A percentile compares a stretch with the other conserved stretches of the same genome.
Evolutionary conservation across 2,888 invertebrate species (phyloP).

Genomic region (Cancer borealis): DNA sequence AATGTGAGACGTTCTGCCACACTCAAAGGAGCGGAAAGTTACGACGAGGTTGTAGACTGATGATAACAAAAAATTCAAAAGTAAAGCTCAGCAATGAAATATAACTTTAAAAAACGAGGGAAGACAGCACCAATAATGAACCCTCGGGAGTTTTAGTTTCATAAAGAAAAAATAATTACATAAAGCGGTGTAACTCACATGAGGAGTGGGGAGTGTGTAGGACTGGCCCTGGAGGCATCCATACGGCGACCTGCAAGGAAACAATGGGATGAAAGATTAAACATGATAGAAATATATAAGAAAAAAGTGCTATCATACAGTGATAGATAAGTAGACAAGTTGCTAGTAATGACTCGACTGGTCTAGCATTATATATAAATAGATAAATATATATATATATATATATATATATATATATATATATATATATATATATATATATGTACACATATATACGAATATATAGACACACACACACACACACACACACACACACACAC

Average conservation of each 20-base stretch:
- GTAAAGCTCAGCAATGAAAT: neutral
- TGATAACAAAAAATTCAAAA: neutral
- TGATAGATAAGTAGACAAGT: no score
- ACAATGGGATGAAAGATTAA: no score
- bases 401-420: neutral
- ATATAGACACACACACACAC: slow-evolving; percentile 12
- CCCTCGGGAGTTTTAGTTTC: neutral
- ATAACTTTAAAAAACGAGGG: neutral
- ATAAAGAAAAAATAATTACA: no score
- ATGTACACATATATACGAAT: slow-evolving; percentile 58
- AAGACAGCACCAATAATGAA: neutral
- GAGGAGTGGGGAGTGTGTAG: no score
- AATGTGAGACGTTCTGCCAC: neutral
- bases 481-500: no score
- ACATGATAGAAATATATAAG: no score
- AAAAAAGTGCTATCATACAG: no score
- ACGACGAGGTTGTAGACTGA: neutral
- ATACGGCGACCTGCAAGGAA: no score
- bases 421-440: slow-evolving; percentile 57
- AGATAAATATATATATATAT: neutral
- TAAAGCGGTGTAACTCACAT: no score
- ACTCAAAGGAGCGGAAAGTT: neutral
- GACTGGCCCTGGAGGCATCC: no score
- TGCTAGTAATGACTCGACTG: no score
- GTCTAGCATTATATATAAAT: neutral